phyloP scores from a whole-genome alignment of 2,888 invertebrate species.

The Tenodera sinensis region DNA sequence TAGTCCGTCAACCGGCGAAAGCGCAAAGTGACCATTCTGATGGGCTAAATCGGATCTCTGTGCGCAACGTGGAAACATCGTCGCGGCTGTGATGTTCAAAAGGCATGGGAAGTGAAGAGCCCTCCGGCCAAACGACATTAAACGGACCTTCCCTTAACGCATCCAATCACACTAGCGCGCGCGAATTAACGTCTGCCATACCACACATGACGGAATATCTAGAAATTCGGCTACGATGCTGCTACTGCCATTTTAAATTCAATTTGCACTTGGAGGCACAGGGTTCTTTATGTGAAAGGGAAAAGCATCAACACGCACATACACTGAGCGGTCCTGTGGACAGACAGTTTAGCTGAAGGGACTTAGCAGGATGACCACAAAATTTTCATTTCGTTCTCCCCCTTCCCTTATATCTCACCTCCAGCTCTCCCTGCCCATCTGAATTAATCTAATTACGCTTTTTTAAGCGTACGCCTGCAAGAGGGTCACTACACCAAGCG shows the following conservation, averaged over 20 bases:
- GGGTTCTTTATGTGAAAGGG: not conserved
- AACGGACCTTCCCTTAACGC: constrained; percentile 32
- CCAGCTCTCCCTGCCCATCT: not conserved
- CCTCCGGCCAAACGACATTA: constrained; percentile 45
- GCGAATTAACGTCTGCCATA: constrained; percentile 3
- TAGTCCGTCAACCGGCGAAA: not conserved
- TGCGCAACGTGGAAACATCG: not conserved
- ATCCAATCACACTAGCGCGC: not conserved
- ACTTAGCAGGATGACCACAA: not conserved
- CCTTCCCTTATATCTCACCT: not conserved
- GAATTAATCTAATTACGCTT: constrained; percentile 3
- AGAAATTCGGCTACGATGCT: not conserved
- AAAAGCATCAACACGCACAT: not conserved
- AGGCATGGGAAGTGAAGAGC: not conserved
- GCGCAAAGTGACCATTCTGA: not conserved
- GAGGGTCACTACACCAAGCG: not conserved
- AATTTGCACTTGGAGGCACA: constrained; percentile 24
- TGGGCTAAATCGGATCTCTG: not conserved
- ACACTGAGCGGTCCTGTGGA: not conserved
- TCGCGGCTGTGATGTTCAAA: not conserved
- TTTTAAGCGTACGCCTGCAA: not conserved
- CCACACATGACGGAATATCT: constrained; percentile 19
- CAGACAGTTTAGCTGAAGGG: not conserved
- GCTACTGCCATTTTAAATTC: constrained; percentile 24
- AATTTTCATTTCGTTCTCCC: constrained; percentile 3